Conservation (phyloP, 2,797 vertebrate species). For the Xiphophorus birchmanni region DNA sequence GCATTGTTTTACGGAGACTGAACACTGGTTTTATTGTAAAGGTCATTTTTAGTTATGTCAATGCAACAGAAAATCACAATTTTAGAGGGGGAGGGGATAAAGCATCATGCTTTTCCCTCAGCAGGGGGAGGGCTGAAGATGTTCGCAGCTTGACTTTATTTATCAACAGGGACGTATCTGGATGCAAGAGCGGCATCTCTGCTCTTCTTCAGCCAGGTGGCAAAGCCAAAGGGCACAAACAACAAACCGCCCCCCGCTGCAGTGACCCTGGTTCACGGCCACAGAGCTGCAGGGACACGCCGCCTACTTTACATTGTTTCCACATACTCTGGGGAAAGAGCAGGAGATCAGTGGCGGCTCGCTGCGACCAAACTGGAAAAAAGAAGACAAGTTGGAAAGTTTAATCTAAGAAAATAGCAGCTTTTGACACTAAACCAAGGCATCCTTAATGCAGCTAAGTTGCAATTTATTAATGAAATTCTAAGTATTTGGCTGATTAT, state of each 20-base stretch:
- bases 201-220: slow-evolving; percentile 65
- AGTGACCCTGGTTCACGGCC: slow-evolving; percentile 45
- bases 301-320: slow-evolving; percentile 66
- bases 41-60: background rate
- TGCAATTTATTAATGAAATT: background rate
- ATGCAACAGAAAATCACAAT: background rate
- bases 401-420: background rate
- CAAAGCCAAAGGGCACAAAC: slow-evolving; percentile 63
- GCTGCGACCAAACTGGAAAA: background rate
- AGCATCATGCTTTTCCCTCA: background rate
- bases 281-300: slow-evolving; percentile 42
- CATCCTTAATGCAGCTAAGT: background rate
- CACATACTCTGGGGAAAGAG: slow-evolving; percentile 40
- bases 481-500: background rate
- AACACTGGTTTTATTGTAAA: background rate
- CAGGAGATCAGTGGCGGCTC: slow-evolving; percentile 18
- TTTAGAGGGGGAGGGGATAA: background rate
- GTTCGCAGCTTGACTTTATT: slow-evolving; percentile 23
- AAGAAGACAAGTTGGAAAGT: background rate
- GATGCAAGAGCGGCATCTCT: slow-evolving; percentile 3
- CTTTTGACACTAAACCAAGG: background rate
- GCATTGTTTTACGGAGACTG: background rate
- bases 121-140: background rate
- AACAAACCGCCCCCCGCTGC: slow-evolving; percentile 10
- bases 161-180: slow-evolving; percentile 20